Percentiles rank a stretch among this genome's conserved stretches.
Conservation (phyloP, 2,113 vertebrate species). For the Dinomys branickii region DNA sequence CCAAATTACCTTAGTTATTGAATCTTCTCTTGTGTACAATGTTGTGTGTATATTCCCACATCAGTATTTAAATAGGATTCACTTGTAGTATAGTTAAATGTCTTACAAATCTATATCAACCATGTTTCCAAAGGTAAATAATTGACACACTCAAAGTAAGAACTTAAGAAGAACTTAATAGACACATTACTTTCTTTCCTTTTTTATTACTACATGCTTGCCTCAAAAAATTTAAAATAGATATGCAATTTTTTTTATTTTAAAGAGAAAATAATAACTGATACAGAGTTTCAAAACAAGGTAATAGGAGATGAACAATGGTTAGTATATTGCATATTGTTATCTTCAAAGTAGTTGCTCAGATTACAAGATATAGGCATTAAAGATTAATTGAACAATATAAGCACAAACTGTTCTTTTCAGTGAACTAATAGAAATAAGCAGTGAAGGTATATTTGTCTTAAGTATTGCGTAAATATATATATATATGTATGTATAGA, state of each 20-base stretch:
- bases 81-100: not conserved
- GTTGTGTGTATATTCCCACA: not conserved
- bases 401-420: too few species aligned
- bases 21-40: not conserved
- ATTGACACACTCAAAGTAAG: not conserved
- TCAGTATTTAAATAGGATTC: not conserved
- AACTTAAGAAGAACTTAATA: not conserved
- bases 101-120: not conserved
- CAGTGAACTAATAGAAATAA: too few species aligned
- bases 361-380: too few species aligned
- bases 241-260: not conserved
- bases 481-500: too few species aligned
- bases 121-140: not conserved
- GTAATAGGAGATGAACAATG: too few species aligned
- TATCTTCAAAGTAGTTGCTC: too few species aligned
- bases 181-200: not conserved
- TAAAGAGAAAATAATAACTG: too few species aligned
- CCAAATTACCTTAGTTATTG: not conserved
- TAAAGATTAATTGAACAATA: too few species aligned
- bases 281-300: too few species aligned
- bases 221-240: not conserved
- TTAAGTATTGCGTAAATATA: too few species aligned
- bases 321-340: too few species aligned
- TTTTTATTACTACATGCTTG: not conserved
- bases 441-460: too few species aligned